Evolutionary conservation across 2,113 vertebrate genomes (phyloP).

Genomic region (Pholis gunnellus): DNA sequence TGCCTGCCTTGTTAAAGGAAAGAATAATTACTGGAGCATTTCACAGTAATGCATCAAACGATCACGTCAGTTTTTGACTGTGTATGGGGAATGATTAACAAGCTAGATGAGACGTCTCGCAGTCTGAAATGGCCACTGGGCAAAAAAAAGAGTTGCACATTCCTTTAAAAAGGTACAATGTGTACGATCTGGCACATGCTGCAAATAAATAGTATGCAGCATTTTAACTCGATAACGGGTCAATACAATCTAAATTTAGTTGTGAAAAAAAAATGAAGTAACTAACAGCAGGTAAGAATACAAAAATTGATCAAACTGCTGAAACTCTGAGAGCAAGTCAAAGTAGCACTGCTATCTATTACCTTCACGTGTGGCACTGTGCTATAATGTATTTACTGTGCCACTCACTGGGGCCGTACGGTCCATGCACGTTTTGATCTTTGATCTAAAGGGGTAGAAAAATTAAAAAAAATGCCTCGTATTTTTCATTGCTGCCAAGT

Average conservation of each 20-base stretch:
- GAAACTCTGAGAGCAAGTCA: no score
- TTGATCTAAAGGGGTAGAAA: no score
- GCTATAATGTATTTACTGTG: no score
- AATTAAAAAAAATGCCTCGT: no score
- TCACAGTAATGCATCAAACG: constrained; percentile 74
- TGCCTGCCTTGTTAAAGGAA: constrained; percentile 76
- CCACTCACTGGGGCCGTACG: no score
- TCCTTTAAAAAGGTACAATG: constrained; percentile 2
- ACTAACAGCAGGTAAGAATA: no score
- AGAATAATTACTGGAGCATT: constrained; percentile 79
- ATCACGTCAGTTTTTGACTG: constrained; percentile 66
- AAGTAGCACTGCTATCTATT: background rate
- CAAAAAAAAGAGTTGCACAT: constrained; percentile 16
- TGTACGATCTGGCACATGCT: background rate
- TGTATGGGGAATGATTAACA: constrained; percentile 70
- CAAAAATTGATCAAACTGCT: no score
- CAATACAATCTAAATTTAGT: no score
- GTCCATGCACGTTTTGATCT: no score
- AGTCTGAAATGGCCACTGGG: constrained; percentile 39
- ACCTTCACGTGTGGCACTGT: background rate
- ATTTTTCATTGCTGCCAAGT: no score
- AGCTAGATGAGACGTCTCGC: constrained; percentile 40
- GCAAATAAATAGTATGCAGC: background rate
- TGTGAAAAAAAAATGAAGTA: no score
- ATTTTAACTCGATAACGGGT: background rate